Conservation (phyloP, 2,797 vertebrate genomes). For the Hydrophis major region DNA sequence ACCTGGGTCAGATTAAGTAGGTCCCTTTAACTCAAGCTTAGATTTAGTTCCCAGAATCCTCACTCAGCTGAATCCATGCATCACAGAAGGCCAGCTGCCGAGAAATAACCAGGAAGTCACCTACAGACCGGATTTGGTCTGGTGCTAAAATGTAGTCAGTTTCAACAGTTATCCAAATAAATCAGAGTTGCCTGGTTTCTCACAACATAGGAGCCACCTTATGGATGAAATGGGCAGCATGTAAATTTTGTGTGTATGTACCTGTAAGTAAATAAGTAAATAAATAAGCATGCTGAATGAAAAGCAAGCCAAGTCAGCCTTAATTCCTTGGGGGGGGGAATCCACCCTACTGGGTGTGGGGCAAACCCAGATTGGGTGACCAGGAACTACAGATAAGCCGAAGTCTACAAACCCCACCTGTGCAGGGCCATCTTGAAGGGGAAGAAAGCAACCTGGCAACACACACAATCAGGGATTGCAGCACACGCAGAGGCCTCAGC, state of each 20-base stretch:
- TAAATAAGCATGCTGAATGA: background rate
- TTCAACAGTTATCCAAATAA: background rate
- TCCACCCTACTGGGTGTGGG: background rate
- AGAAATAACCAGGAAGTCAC: background rate
- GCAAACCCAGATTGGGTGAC: background rate
- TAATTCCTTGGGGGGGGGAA: background rate
- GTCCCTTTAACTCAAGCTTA: background rate
- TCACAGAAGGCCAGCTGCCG: background rate
- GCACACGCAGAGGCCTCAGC: background rate
- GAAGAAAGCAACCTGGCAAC: background rate
- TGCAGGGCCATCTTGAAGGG: background rate
- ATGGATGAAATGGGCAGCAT: background rate
- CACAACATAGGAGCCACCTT: background rate
- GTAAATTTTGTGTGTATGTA: background rate
- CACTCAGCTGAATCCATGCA: background rate
- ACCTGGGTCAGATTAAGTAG: background rate
- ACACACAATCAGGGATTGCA: background rate
- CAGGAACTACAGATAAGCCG: background rate
- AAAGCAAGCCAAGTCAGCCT: background rate
- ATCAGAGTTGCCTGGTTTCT: background rate
- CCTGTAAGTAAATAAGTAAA: background rate
- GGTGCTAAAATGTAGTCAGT: background rate
- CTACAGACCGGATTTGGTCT: background rate
- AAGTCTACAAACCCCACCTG: background rate
- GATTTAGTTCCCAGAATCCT: background rate